These are phyloP conservation scores for Lagria hirta DNA, from an alignment of 2,888 invertebrate genomes.

Conservation along the genomic window DNA sequence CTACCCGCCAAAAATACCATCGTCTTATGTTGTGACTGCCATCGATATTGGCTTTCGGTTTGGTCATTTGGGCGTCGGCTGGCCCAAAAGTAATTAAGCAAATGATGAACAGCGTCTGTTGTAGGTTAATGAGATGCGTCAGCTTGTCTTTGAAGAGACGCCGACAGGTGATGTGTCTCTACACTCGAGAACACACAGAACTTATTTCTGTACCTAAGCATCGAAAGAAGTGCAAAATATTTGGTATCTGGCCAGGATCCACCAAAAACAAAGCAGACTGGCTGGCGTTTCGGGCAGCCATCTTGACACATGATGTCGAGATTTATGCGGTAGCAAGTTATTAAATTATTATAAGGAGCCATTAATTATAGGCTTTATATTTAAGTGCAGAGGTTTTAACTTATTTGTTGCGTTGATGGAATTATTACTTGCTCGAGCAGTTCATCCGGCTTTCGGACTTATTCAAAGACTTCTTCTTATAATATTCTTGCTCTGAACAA, in stretches of 20 bases:
- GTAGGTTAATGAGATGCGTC: constrained; percentile 45
- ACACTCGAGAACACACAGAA: too few species aligned
- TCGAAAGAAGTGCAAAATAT: constrained; percentile 35
- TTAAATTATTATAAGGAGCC: constrained; percentile 47
- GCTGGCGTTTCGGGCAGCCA: constrained; percentile 42
- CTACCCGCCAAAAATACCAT: too few species aligned
- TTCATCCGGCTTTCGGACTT: constrained; percentile 7
- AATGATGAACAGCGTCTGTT: constrained; percentile 40
- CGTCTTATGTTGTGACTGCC: too few species aligned
- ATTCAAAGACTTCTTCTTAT: constrained; percentile 1
- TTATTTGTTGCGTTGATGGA: constrained; percentile 25
- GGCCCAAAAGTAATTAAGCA: constrained; percentile 22
- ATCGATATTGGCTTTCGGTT: too few species aligned
- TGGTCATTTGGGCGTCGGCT: too few species aligned
- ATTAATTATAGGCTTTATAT: constrained; percentile 47
- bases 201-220: constrained; percentile 43
- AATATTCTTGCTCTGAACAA: too few species aligned
- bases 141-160: constrained; percentile 41
- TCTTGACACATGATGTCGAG: constrained; percentile 46
- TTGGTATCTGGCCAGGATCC: constrained; percentile 48
- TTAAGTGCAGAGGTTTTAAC: constrained; percentile 35
- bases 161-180: constrained; percentile 44
- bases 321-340: constrained; percentile 48
- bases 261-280: constrained; percentile 45
- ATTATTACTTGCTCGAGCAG: constrained; percentile 20